Evolutionary conservation across 2,113 vertebrate genomes (phyloP).

Genomic region (Orcinus orca): DNA sequence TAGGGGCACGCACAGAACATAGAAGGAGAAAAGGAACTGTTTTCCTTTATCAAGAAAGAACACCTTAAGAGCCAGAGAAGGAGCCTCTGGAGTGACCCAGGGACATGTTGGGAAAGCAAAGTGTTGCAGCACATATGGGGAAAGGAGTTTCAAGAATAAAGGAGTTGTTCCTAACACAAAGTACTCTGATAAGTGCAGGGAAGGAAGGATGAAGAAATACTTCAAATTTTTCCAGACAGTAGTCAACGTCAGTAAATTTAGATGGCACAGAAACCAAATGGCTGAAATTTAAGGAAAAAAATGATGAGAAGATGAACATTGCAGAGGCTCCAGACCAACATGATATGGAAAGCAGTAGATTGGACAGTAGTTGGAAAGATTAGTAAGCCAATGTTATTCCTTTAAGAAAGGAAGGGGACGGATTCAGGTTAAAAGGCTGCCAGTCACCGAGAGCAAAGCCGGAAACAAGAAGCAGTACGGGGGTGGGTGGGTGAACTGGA

Average conservation of each 20-base stretch:
- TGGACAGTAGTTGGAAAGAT: not conserved
- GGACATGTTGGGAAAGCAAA: accelerated
- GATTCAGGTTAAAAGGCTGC: not conserved
- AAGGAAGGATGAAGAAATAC: not conserved
- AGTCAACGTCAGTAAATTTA: not conserved
- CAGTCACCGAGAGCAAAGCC: too few species aligned
- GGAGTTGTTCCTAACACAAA: not conserved
- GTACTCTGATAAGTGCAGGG: not conserved
- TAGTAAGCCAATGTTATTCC: not conserved
- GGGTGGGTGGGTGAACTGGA: too few species aligned
- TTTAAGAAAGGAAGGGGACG: not conserved
- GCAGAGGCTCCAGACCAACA: not conserved
- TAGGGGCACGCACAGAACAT: not conserved
- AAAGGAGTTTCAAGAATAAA: not conserved
- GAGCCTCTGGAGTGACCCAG: accelerated
- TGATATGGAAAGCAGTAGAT: not conserved
- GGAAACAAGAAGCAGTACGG: not conserved
- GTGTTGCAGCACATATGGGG: not conserved
- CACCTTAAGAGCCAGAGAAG: not conserved
- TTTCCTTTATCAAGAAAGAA: not conserved
- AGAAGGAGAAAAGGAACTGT: not conserved
- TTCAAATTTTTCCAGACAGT: not conserved
- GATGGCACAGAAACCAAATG: not conserved
- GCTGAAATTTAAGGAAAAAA: conserved; percentile 8
- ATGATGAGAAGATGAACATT: not conserved